Conservation (phyloP, 2,888 invertebrate genomes). For the Nephrotoma appendiculata region DNA sequence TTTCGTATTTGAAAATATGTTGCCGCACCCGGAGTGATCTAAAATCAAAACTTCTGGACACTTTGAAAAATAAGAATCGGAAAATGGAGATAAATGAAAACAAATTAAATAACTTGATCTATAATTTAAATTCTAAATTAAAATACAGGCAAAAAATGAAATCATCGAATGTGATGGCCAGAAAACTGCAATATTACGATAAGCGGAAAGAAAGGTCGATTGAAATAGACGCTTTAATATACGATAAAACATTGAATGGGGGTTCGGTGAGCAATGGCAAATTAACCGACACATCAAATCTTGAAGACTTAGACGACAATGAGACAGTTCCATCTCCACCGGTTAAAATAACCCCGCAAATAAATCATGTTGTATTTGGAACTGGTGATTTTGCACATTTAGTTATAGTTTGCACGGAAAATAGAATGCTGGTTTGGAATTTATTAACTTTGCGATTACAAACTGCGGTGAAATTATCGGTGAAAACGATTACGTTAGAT, state of each 20-base stretch:
- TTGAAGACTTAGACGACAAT: background rate
- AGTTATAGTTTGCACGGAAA: slow-evolving; percentile 31
- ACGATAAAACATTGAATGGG: background rate
- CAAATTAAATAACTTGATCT: background rate
- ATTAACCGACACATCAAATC: background rate
- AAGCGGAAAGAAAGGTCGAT: background rate
- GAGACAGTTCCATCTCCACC: slow-evolving; percentile 10
- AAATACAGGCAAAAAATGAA: background rate
- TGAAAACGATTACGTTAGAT: slow-evolving; percentile 38
- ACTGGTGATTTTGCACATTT: slow-evolving; percentile 26
- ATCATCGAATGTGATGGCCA: background rate
- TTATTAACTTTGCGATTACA: slow-evolving; percentile 44
- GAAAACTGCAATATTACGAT: background rate
- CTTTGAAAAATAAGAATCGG: background rate
- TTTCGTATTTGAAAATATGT: slow-evolving; percentile 1
- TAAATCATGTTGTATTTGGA: slow-evolving; percentile 27
- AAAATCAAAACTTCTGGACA: background rate
- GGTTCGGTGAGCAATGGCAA: background rate
- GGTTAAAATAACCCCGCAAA: slow-evolving; percentile 18
- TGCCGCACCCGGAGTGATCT: background rate
- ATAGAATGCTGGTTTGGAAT: slow-evolving; percentile 50
- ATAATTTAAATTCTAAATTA: background rate
- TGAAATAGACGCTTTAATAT: background rate
- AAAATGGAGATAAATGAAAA: background rate
- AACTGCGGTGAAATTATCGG: slow-evolving; percentile 36